Percentiles rank a stretch among this genome's conserved stretches.
Evolutionary conservation across 2,113 vertebrate species (phyloP).

Genomic region (Notechis scutatus): DNA sequence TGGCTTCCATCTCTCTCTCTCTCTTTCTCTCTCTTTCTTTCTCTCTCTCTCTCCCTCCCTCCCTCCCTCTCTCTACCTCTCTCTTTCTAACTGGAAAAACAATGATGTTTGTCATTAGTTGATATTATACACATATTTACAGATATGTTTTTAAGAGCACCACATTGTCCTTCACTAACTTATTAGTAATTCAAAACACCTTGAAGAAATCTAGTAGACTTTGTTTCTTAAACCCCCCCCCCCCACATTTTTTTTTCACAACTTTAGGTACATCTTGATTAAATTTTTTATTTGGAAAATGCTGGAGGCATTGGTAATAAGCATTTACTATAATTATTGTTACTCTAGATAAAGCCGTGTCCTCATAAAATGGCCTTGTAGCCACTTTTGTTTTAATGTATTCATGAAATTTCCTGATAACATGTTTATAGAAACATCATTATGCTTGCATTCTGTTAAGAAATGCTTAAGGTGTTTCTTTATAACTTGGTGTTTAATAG

Average conservation of each 20-base stretch:
- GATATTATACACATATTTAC: background rate
- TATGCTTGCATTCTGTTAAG: background rate
- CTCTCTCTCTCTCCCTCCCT: no score
- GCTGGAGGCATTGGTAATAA: constrained; percentile 24
- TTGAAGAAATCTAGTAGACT: background rate
- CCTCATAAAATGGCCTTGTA: constrained; percentile 35
- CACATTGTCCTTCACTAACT: background rate
- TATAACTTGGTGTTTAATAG: constrained; percentile 5
- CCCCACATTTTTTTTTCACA: background rate
- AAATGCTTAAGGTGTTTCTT: constrained; percentile 26
- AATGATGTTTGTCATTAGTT: background rate
- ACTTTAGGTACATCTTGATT: constrained; percentile 1
- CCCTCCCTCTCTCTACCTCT: no score
- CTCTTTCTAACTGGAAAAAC: background rate
- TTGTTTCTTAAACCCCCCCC: background rate
- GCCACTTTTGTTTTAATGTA: constrained; percentile 20
- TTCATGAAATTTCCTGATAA: constrained; percentile 26
- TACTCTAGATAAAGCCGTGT: constrained; percentile 29
- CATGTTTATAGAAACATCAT: constrained; percentile 17
- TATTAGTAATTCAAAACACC: background rate
- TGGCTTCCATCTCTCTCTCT: background rate
- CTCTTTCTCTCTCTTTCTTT: no score
- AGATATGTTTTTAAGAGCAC: background rate
- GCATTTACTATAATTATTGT: constrained; percentile 31
- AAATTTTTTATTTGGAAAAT: constrained; percentile 29